phyloP scores from a whole-genome alignment of 92 coral and sea anemone genomes.

The Zoanthus sansibaricus region DNA sequence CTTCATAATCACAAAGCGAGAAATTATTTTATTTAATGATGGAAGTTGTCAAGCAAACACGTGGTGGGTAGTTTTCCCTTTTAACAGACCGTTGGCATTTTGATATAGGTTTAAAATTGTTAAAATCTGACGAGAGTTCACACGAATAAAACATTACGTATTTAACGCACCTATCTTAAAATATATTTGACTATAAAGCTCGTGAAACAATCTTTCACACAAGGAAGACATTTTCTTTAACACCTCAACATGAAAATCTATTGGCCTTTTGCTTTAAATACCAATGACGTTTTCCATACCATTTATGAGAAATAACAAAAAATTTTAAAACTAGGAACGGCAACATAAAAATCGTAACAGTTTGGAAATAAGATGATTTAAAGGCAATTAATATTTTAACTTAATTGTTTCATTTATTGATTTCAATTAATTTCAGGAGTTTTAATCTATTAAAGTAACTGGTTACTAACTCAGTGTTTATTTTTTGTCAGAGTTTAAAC shows the following conservation, averaged over 20 bases:
- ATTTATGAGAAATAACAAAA: not conserved
- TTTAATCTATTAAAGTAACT: too few species aligned
- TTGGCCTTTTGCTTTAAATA: not conserved
- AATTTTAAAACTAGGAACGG: too few species aligned
- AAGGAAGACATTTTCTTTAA: too few species aligned
- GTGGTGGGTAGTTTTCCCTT: not conserved
- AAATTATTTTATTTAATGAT: not conserved
- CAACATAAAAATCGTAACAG: too few species aligned
- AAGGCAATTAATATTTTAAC: too few species aligned
- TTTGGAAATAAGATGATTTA: too few species aligned
- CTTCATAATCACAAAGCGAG: not conserved
- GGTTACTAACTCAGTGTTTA: not conserved
- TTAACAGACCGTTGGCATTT: not conserved
- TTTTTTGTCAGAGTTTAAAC: not conserved
- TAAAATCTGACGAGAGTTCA: conserved; percentile 13
- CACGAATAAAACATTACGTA: not conserved
- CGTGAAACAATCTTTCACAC: too few species aligned
- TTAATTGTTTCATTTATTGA: too few species aligned
- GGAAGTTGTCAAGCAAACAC: too few species aligned
- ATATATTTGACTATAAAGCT: too few species aligned
- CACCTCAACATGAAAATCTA: too few species aligned
- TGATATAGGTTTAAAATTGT: not conserved
- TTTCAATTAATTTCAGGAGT: too few species aligned
- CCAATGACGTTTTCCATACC: not conserved
- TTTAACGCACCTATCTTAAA: not conserved